These are phyloP conservation scores for Onychostruthus taczanowskii DNA, from an alignment of 2,113 vertebrate genomes.

Conservation along the genomic window DNA sequence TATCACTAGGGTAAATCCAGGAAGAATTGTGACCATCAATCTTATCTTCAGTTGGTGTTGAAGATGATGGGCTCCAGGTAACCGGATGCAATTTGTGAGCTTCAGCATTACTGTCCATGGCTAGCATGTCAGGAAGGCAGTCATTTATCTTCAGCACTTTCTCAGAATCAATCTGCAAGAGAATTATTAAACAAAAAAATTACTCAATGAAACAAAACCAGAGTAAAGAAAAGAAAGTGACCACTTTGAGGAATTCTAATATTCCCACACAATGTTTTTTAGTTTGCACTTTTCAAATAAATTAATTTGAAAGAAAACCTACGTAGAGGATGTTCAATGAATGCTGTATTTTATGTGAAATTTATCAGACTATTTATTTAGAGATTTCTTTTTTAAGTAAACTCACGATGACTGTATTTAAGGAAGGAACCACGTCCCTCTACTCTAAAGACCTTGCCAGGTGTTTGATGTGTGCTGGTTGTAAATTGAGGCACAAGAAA, in stretches of 20 bases:
- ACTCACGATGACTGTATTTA: neutral
- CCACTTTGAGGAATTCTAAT: neutral
- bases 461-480: neutral
- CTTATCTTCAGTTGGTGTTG: neutral
- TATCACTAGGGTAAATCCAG: neutral
- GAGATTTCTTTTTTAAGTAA: neutral
- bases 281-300: neutral
- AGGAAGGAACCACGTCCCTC: neutral
- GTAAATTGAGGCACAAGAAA: neutral
- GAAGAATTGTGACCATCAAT: neutral
- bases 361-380: neutral
- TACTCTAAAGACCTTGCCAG: neutral
- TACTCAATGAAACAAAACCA: neutral
- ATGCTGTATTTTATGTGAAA: neutral
- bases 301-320: neutral
- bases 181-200: neutral
- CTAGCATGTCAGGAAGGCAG: conserved; percentile 55
- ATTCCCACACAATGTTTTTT: neutral
- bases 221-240: neutral
- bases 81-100: neutral
- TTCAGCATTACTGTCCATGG: conserved; percentile 28
- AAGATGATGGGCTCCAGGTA: neutral
- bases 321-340: neutral
- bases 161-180: conserved; percentile 38
- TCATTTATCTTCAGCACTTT: conserved; percentile 54